These are phyloP conservation scores for Desoria tigrina DNA, from an alignment of 2,888 invertebrate genomes.

Conservation along the genomic window DNA sequence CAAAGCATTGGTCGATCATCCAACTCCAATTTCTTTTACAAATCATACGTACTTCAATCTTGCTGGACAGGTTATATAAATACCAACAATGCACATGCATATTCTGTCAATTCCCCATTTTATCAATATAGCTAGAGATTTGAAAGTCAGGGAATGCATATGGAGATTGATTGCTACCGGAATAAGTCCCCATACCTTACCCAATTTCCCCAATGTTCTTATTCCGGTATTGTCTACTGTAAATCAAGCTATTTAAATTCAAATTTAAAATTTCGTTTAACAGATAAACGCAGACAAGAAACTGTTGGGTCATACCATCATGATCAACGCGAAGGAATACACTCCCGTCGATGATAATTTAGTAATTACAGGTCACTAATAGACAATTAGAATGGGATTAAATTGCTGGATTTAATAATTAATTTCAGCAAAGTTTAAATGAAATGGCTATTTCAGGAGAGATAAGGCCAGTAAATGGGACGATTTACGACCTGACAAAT, in stretches of 20 bases:
- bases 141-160: too few species aligned
- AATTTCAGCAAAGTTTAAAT: too few species aligned
- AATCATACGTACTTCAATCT: slow-evolving; percentile 90
- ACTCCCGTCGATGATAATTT: slow-evolving; percentile 71
- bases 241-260: background rate
- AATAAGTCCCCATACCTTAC: too few species aligned
- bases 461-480: slow-evolving; percentile 69
- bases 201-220: too few species aligned
- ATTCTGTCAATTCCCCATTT: too few species aligned
- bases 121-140: too few species aligned
- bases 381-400: too few species aligned
- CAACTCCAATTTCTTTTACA: slow-evolving; percentile 82
- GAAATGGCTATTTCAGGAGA: slow-evolving; percentile 68
- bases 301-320: slow-evolving; percentile 69
- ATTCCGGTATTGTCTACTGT: background rate
- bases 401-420: too few species aligned
- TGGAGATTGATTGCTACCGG: too few species aligned
- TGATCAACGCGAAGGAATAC: slow-evolving; percentile 74
- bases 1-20: slow-evolving; percentile 72
- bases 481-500: slow-evolving; percentile 72
- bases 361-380: slow-evolving; percentile 68
- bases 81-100: too few species aligned
- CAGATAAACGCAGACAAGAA: slow-evolving; percentile 62
- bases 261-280: background rate
- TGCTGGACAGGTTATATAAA: slow-evolving; percentile 73